These are phyloP conservation scores for Phylloscopus trochiloides DNA, from an alignment of 2,113 vertebrate genomes.

Conservation along the genomic window DNA sequence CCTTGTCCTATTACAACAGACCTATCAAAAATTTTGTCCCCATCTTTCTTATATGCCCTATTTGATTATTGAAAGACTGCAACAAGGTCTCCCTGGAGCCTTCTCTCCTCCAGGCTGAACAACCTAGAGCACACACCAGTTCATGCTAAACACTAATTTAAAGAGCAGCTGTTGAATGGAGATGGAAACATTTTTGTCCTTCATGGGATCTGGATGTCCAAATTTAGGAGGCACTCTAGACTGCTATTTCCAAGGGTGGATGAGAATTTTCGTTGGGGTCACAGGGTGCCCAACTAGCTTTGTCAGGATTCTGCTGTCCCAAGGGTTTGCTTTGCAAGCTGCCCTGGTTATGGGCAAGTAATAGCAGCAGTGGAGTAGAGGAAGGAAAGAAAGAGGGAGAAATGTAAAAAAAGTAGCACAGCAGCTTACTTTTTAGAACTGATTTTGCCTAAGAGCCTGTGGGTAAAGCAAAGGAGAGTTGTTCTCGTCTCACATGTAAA, in stretches of 20 bases:
- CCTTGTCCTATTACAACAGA: background rate
- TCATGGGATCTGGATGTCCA: background rate
- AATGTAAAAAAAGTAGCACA: background rate
- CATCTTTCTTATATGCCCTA: accelerated
- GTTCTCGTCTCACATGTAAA: background rate
- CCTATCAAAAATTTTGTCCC: background rate
- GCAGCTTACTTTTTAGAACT: background rate
- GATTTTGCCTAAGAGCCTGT: background rate
- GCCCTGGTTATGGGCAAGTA: background rate
- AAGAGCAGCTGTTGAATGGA: background rate
- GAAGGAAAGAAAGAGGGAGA: background rate
- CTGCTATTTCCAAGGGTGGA: background rate
- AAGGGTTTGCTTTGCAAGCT: background rate
- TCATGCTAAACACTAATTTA: background rate
- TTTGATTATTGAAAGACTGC: background rate
- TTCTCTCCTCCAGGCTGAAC: background rate
- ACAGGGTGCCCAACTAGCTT: background rate
- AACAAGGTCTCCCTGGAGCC: background rate
- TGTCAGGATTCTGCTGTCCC: background rate
- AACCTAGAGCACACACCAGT: background rate
- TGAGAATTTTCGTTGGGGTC: background rate
- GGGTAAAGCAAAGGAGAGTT: background rate
- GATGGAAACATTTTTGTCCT: background rate
- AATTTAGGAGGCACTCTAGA: background rate
- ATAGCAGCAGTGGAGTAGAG: background rate